Percentiles rank a stretch among this genome's conserved stretches.
phyloP scores from a whole-genome alignment of 1,140 invertebrate genomes.

The Eurosta solidaginis region DNA sequence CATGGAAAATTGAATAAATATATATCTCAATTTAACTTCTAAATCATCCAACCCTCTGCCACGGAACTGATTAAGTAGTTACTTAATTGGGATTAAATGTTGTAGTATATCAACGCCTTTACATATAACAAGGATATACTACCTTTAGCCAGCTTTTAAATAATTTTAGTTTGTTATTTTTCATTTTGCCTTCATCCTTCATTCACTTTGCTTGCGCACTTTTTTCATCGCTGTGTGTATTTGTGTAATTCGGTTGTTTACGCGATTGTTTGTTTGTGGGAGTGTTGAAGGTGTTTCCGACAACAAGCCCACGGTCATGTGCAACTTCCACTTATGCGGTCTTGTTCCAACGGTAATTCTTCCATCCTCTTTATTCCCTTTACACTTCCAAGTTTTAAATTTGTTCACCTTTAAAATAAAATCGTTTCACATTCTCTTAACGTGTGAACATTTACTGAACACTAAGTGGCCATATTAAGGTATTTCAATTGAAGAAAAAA shows the following conservation, averaged over 20 bases:
- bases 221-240: background rate
- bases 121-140: too few relatives aligned
- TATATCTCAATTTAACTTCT: background rate
- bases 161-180: background rate
- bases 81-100: too few relatives aligned
- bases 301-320: background rate
- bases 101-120: too few relatives aligned
- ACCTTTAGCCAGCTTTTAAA: background rate
- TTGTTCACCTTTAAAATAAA: slow-evolving; percentile 2
- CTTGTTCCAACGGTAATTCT: slow-evolving; percentile 60
- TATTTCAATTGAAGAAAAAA: slow-evolving; percentile 31
- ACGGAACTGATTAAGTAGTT: too few relatives aligned
- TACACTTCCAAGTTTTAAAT: background rate
- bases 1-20: too few relatives aligned
- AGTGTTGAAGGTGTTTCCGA: slow-evolving; percentile 26
- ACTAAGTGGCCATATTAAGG: background rate
- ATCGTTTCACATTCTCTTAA: background rate
- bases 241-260: background rate
- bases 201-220: background rate
- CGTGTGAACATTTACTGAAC: background rate
- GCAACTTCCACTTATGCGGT: slow-evolving; percentile 39
- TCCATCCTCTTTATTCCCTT: slow-evolving; percentile 43
- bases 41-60: too few relatives aligned
- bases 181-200: background rate
- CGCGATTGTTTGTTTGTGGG: background rate